Evolutionary conservation across 1,140 invertebrate genomes (phyloP).

Genomic region (Harpegnathos saltator): DNA sequence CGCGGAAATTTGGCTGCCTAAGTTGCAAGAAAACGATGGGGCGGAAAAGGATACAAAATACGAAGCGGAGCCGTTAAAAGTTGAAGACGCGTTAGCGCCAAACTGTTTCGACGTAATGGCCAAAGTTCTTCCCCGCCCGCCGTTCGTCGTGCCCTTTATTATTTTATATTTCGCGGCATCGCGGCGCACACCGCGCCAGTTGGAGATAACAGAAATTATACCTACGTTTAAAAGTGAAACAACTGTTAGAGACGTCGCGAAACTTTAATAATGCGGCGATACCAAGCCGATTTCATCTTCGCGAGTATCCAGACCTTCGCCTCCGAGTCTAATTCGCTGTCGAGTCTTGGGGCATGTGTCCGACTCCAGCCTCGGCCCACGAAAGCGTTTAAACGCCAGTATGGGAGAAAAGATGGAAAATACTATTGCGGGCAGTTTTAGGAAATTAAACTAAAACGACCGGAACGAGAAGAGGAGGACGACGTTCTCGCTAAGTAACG

Average conservation of each 20-base stretch:
- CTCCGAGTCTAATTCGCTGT: constrained; percentile 59
- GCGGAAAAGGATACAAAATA: constrained; percentile 62
- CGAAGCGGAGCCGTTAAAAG: constrained; percentile 80
- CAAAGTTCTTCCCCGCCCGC: constrained; percentile 80
- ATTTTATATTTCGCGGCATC: constrained; percentile 84
- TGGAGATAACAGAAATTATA: constrained; percentile 85
- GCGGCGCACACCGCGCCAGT: constrained; percentile 64
- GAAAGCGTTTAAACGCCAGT: constrained; percentile 13
- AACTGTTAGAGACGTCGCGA: constrained; percentile 80
- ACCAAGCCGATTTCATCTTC: constrained; percentile 75
- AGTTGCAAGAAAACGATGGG: constrained; percentile 57
- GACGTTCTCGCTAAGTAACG: not conserved
- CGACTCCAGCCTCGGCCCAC: not conserved
- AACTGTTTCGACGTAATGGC: constrained; percentile 84
- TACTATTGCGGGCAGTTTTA: constrained; percentile 17
- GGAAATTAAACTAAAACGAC: not conserved
- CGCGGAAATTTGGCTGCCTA: constrained; percentile 47
- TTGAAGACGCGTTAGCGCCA: constrained; percentile 82
- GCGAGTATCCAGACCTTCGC: constrained; percentile 58
- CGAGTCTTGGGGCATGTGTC: constrained; percentile 11
- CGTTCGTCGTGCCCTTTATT: constrained; percentile 77
- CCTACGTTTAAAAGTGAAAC: constrained; percentile 81
- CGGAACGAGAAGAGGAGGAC: not conserved
- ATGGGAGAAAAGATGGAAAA: not conserved
- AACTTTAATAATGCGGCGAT: constrained; percentile 80